Evolutionary conservation across 2,113 vertebrate genomes (phyloP).

Genomic region (Rhinolophus ferrumequinum): DNA sequence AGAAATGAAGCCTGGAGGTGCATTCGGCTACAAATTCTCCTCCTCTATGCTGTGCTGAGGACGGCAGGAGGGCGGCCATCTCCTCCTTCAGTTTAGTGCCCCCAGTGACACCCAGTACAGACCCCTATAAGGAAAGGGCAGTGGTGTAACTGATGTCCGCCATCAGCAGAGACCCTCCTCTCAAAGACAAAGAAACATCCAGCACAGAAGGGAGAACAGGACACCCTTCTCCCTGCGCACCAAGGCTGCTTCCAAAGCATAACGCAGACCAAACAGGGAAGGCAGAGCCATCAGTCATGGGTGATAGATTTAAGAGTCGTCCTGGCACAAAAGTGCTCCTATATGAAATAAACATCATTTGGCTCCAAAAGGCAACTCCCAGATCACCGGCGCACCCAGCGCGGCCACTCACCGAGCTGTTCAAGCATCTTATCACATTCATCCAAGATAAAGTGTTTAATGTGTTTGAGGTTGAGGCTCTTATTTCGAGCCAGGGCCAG

Average conservation of each 20-base stretch:
- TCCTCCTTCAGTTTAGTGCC: neutral
- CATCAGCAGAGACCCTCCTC: neutral
- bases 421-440: conserved; percentile 93
- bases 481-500: conserved; percentile 90
- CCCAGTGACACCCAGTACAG: neutral
- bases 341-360: conserved; percentile 52
- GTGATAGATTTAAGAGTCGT: conserved; percentile 72
- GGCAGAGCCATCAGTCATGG: conserved; percentile 74
- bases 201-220: neutral
- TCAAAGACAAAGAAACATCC: neutral
- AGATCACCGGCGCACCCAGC: neutral
- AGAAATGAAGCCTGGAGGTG: neutral
- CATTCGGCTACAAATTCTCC: neutral
- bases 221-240: neutral
- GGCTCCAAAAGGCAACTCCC: conserved; percentile 50
- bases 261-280: neutral
- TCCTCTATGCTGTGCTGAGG: neutral
- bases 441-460: conserved; percentile 93
- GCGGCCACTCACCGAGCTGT: conserved; percentile 87
- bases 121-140: neutral
- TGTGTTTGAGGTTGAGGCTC: conserved; percentile 91
- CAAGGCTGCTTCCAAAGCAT: neutral
- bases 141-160: neutral
- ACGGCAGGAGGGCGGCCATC: neutral
- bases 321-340: conserved; percentile 61